Evolutionary conservation across 2,888 invertebrate genomes (phyloP), one percentile per base, ranked within the genome.

Genomic region (Rhopalosiphum nymphaeae): DNA sequence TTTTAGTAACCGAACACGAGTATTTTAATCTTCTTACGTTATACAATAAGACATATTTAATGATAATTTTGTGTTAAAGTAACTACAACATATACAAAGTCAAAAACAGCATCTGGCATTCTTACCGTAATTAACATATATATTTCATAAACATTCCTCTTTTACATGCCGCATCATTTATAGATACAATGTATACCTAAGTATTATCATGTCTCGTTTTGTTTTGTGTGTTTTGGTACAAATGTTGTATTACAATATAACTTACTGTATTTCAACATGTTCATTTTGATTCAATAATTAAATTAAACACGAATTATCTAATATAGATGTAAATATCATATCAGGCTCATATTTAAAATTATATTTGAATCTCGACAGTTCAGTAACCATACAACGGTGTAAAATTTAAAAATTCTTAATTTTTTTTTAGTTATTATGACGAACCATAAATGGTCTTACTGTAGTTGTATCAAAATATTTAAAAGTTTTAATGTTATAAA

Each of bases 11-110:
- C 26, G 26, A 85, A 85, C 26, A 85, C 44, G 25, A 85, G 26
- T 85, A 85, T 44, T 85, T 44, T 85, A 85, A 85, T 85, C 85
- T 44, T 44, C 85, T 85, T 85, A 85, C 26, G 44, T 85, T 44
- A 5, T 44, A 42, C 26, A 44, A 85, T 44, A 29, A 10, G 26
- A 85, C 13, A 13, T 85, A 44, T 44, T 85, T 26, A 85, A 85
- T 85, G 26, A 85, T 44, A 44, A 85, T 44, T 85, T 85, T 44
- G 10, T 4, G 4, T 85, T 85, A 44, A 85, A 11, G 11, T 78
- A 78, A 4, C 13, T 44, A 44, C 44, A 26, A 26, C 44, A 44
- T 25, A 21, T 25, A 78, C 85, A 85, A 85, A 44, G 42, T 85
- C 11, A 85, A 85, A 85, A 85, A 85, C 85, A 44, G 26, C 85